Base-by-base conservation (phyloP, 2,888 invertebrate genomes). In the Eupithecia tripunctaria region DNA sequence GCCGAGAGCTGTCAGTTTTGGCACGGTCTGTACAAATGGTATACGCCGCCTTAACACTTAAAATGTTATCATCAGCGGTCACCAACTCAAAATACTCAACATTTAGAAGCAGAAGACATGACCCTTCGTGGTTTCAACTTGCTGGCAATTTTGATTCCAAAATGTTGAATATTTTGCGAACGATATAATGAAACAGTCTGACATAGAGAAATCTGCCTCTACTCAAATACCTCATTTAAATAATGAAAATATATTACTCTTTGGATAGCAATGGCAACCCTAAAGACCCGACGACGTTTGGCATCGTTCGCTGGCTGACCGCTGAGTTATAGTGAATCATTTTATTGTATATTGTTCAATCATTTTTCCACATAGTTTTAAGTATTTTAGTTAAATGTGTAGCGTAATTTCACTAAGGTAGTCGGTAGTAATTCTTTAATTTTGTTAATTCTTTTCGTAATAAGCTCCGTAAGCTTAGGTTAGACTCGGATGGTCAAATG, bases 331-430 rank as follows among this genome's bases (percentile, higher is more conserved):
- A 93, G 93, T 93, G 88, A 93, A 94, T 92, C 91, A 91, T 92
- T 93, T 92, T 93, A 92, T 91, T 94, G 92, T 93, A 93, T 91
- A 93, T 93, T 94, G 93, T 94, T 94, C 93, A 88, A 92, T 93
- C 85, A 91, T 93, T 93, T 59, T 94, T 94, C 93, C 93, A 93
- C 90, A 88, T 93, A 94, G 91, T 87, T 90, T 91, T 93, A 91
- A 91, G 78, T 91, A 89, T 93, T 85, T 94, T 93, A 94, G 92
- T 93, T 94, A 85, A 63, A 88, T 92, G 90, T 84, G 83, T 94
- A 94, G 93, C 82, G 89, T 94, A 94, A 91, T 92, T 91, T 82
- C 88, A 89, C 89, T 92, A 93, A 80, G 91, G 89, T 93, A 93
- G 92, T 88, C 85, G 88, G 89, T 93, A 93, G 93, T 88, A 87